Base-by-base conservation (phyloP, 2,113 vertebrate genomes). In the Sander lucioperca region DNA sequence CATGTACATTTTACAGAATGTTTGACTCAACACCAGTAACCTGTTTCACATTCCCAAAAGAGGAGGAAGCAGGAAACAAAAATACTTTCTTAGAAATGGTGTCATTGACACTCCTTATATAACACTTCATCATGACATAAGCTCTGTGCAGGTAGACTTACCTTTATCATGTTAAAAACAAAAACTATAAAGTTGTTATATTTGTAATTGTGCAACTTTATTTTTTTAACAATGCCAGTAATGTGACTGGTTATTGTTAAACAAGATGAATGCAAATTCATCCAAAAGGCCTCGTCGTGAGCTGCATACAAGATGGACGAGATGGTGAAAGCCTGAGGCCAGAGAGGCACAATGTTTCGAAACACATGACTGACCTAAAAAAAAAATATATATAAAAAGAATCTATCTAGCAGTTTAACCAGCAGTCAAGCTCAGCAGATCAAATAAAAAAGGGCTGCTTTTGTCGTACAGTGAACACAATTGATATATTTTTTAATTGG, bases 321-420 rank as follows among this genome's bases (percentile, higher is more conserved):
- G 73, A 70, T 66, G 57, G 63, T 53, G 33, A 77, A 83, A 50
- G 71, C 86, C 66, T 53, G 23, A 50, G 53, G 85, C 63, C 58
- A 33, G 18, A 72, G 66, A 86, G n/a, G 16, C 16, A 36, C 15
- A 72, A 70, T 63, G 56, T 50, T 70, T 69, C 30, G 71, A 62
- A 86, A 82, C 36, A 61, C 33, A 71, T 0, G n/a, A 75, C n/a
- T 65, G 77, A 74, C 59, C 62, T 85, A 54, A 73, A 62, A 79
- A 81, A 58, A 65, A 19, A 19, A 25, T 1, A 25, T 1, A 58
- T 6, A 72, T 56, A 19, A 51, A 58, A 67, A 73, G 39, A 66
- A 63, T 14, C 72, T 0, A 65, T 27, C 39, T 33, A 56, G 73
- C 47, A 15, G 15, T 48, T 63, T 79, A 33, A 25, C 6, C 47